A percentile compares a stretch with the other conserved stretches of the same genome.
Evolutionary conservation across 2,797 vertebrate genomes (phyloP).

Genomic region (Cygnus olor): DNA sequence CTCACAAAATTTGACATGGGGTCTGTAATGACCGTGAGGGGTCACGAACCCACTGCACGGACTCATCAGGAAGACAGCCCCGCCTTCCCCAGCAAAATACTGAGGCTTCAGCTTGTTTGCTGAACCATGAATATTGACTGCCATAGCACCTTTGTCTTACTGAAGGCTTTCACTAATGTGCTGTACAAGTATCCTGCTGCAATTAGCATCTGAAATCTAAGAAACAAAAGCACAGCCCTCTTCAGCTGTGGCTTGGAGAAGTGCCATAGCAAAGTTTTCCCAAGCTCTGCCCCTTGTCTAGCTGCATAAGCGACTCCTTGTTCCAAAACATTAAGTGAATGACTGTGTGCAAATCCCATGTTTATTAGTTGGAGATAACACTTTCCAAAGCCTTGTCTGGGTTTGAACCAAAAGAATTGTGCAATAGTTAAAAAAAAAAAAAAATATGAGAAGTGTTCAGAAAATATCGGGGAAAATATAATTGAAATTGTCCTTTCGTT

Average conservation of each 20-base stretch:
- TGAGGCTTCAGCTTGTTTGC: not conserved
- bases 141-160: constrained; percentile 3
- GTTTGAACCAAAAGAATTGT: not conserved
- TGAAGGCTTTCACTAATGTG: constrained; percentile 28
- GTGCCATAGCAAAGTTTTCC: constrained; percentile 17
- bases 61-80: not conserved
- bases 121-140: not conserved
- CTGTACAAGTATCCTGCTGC: not conserved
- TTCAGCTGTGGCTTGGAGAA: constrained; percentile 12
- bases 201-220: constrained; percentile 36
- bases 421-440: not conserved
- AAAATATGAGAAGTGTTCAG: not conserved
- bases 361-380: constrained; percentile 4
- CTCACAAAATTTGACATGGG: not conserved
- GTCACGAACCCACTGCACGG: not conserved
- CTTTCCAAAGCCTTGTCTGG: not conserved
- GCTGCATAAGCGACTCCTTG: not conserved
- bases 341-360: not conserved
- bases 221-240: constrained; percentile 17
- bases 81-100: not conserved
- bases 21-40: not conserved
- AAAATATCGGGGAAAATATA: constrained; percentile 15
- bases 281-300: not conserved
- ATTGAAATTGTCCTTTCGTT: not conserved
- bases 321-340: constrained; percentile 29